Conservation (phyloP, 2,113 vertebrate genomes). For the Ivindomyrus marchei region DNA sequence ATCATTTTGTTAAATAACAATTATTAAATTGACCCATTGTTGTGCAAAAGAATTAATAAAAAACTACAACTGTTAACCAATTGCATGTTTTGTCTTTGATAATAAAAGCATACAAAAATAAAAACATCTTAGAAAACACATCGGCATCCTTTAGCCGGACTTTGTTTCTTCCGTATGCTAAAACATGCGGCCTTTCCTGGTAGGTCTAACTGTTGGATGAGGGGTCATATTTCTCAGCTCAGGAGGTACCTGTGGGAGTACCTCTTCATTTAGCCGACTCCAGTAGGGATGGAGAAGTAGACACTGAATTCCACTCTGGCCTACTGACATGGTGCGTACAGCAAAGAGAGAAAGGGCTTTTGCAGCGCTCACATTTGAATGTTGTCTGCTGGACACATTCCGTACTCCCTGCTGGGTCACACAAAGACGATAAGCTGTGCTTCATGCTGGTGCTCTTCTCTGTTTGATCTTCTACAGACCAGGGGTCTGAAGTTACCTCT, state of each 20-base stretch:
- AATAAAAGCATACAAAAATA: constrained; percentile 5
- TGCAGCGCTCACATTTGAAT: constrained; percentile 77
- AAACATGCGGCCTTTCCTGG: constrained; percentile 48
- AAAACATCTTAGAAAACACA: constrained; percentile 2
- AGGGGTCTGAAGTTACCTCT: constrained; percentile 44
- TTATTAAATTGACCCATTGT: background rate
- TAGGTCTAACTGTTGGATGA: constrained; percentile 90
- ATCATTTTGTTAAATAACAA: background rate
- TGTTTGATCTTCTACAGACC: constrained; percentile 30
- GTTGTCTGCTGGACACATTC: constrained; percentile 61
- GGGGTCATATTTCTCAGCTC: constrained; percentile 83
- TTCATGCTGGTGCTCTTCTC: constrained; percentile 40
- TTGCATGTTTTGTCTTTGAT: background rate
- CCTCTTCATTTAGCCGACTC: constrained; percentile 82
- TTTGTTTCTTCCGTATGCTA: background rate
- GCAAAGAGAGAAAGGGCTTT: constrained; percentile 76
- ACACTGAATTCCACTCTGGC: constrained; percentile 52
- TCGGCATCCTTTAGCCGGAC: background rate
- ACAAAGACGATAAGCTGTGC: constrained; percentile 45
- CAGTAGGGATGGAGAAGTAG: constrained; percentile 74
- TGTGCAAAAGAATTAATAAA: constrained; percentile 1
- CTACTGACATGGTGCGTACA: constrained; percentile 83
- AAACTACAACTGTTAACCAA: background rate
- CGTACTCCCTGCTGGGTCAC: constrained; percentile 43
- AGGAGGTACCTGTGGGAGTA: constrained; percentile 85